phyloP scores from a whole-genome alignment of 1,140 invertebrate genomes.

The Drosophila tani region DNA sequence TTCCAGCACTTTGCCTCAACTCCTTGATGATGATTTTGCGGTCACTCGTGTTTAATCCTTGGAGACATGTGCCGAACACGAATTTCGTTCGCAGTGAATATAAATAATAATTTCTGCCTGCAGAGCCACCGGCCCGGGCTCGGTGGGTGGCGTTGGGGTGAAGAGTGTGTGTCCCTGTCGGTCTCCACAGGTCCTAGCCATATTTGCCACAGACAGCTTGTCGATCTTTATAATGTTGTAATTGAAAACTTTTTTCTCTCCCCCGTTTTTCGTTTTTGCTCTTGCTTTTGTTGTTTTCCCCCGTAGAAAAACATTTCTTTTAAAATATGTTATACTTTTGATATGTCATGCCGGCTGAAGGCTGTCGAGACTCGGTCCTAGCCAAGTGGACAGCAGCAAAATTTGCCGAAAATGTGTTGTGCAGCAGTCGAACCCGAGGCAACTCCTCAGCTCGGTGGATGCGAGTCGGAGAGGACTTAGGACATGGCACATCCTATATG shows the following conservation, averaged over 20 bases:
- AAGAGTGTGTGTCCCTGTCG: slow-evolving; percentile 30
- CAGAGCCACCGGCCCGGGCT: slow-evolving; percentile 8
- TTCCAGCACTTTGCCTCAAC: slow-evolving; percentile 54
- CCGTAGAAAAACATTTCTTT: slow-evolving; percentile 70
- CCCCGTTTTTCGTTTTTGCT: slow-evolving; percentile 25
- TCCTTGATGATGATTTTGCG: slow-evolving; percentile 83
- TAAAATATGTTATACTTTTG: slow-evolving; percentile 82
- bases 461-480: slow-evolving; percentile 12
- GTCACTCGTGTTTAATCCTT: slow-evolving; percentile 84
- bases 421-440: slow-evolving; percentile 5
- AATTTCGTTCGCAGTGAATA: slow-evolving; percentile 80
- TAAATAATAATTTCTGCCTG: slow-evolving; percentile 82
- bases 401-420: slow-evolving; percentile 37
- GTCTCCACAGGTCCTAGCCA: slow-evolving; percentile 49
- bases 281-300: slow-evolving; percentile 26
- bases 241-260: slow-evolving; percentile 81
- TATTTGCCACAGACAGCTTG: slow-evolving; percentile 83
- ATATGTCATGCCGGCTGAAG: slow-evolving; percentile 78
- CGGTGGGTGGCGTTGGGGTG: slow-evolving; percentile 13
- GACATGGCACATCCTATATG: slow-evolving; percentile 6
- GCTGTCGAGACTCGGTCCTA: slow-evolving; percentile 54
- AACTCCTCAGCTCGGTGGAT: slow-evolving; percentile 24
- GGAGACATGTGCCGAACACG: slow-evolving; percentile 84
- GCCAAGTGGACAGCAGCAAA: slow-evolving; percentile 56
- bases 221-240: slow-evolving; percentile 85